Conservation (phyloP, 2,888 invertebrate species). For the Drosophila mettleri region DNA sequence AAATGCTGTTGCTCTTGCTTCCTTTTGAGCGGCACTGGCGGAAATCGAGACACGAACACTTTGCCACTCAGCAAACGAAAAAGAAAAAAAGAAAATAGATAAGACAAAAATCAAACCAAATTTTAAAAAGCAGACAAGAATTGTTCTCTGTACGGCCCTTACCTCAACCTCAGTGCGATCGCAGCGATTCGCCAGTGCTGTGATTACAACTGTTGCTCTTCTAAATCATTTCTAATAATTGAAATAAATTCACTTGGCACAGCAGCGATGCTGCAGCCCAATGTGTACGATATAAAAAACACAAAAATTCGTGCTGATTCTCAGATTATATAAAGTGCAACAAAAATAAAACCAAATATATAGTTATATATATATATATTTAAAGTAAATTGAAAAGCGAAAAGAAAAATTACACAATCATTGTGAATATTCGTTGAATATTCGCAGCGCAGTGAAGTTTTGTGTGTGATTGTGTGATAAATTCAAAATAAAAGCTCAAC, state of each 20-base stretch:
- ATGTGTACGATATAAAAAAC: slow-evolving; percentile 3
- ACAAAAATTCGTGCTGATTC: slow-evolving; percentile 1
- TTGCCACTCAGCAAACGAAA: slow-evolving; percentile 29
- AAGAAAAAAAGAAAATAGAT: not conserved
- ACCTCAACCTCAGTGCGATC: slow-evolving; percentile 25
- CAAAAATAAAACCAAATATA: slow-evolving; percentile 5
- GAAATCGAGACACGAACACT: slow-evolving; percentile 57
- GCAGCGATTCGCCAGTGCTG: slow-evolving; percentile 20
- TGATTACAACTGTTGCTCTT: slow-evolving; percentile 30
- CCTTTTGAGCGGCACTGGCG: slow-evolving; percentile 51
- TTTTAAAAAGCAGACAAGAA: slow-evolving; percentile 22
- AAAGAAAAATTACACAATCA: slow-evolving; percentile 50
- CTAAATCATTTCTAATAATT: slow-evolving; percentile 10
- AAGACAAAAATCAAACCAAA: slow-evolving; percentile 3
- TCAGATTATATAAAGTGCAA: slow-evolving; percentile 57
- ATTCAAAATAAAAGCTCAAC: slow-evolving; percentile 3
- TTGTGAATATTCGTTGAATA: slow-evolving; percentile 19
- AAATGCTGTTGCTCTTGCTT: slow-evolving; percentile 50
- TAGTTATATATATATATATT: not conserved
- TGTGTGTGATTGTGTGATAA: not conserved
- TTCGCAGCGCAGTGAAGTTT: slow-evolving; percentile 4
- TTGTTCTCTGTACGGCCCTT: slow-evolving; percentile 31
- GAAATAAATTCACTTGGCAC: slow-evolving; percentile 3
- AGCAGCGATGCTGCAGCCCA: slow-evolving; percentile 14
- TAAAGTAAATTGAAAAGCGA: slow-evolving; percentile 7